Evolutionary conservation across 2,113 vertebrate genomes (phyloP), one percentile per base, ranked within the genome.

Genomic region (Vombatus ursinus): DNA sequence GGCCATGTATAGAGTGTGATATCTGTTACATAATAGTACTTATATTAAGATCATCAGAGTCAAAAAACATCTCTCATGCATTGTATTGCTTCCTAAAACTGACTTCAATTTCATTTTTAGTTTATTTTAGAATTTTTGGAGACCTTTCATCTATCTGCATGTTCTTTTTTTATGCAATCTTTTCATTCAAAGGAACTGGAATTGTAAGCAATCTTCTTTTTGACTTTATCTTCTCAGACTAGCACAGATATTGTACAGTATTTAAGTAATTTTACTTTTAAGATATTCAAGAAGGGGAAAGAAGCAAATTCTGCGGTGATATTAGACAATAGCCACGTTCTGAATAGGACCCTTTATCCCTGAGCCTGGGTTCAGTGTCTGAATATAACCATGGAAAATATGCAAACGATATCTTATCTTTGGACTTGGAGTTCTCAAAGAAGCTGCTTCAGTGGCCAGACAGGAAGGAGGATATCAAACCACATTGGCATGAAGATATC

Each of bases 381-480:
- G 97, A 11, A 91, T 96, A 93, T 92, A 97, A 97, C 97, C 96
- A 97, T 53, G 96, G 92, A 95, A 97, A 84, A 84, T 84, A 84
- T 84, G 68, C 68, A 84, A 84, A 92, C 94, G 94, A 53, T 95
- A 98, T 94, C 94, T 89, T 94, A 95, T 95, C 90, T 97, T 96
- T 95, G 89, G 98, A 97, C 94, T 94, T 97, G 90, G n/a, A 96
- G 49, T 96, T 95, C 77, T 94, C 4, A 25, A 90, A 96, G 84
- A 91, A 94, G 24, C 91, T 93, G 51, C 93, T 16, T 53, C 68
- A 96, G 92, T 89, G 97, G 96, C 96, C 97, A 97, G 96, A 97
- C 95, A 95, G 94, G 97, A 98, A 96, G 90, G 96, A 97, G 54
- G 26, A 94, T 96, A 96, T 97, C 94, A 97, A 97, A 97, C 96